A percentile compares a stretch with the other conserved stretches of the same genome.
phyloP scores from a whole-genome alignment of 1,140 invertebrate species.

The Argopecten irradians region DNA sequence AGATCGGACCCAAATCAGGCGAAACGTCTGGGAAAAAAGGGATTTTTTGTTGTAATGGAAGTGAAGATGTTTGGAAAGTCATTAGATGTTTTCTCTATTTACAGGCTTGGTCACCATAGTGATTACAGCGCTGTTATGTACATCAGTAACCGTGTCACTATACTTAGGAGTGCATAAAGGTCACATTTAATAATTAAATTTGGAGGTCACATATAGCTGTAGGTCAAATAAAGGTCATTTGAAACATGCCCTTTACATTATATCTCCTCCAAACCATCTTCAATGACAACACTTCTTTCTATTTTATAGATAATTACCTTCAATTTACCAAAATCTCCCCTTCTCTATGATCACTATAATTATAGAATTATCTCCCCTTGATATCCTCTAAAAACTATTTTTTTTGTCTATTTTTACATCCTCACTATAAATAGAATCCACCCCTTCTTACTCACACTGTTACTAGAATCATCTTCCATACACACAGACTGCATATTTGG shows the following conservation, averaged over 20 bases:
- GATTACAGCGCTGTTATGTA: background rate
- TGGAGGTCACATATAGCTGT: too few relatives aligned
- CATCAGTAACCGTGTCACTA: background rate
- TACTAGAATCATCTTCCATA: background rate
- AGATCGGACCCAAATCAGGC: background rate
- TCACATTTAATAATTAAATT: too few relatives aligned
- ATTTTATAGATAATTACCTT: too few relatives aligned
- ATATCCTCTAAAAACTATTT: too few relatives aligned
- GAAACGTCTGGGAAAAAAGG: background rate
- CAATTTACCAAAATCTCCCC: too few relatives aligned
- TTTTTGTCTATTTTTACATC: too few relatives aligned
- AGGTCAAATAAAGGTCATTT: background rate
- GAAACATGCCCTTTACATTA: background rate
- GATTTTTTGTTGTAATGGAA: background rate
- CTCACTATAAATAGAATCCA: background rate
- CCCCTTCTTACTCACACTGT: background rate
- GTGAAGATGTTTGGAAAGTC: background rate
- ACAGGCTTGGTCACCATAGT: background rate
- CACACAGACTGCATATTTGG: too few relatives aligned
- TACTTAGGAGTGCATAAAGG: background rate
- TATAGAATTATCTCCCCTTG: background rate
- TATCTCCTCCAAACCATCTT: too few relatives aligned
- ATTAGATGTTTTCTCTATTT: background rate
- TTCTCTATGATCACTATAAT: too few relatives aligned
- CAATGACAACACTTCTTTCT: too few relatives aligned